Evolutionary conservation across 1,140 invertebrate species (phyloP), one percentile per base, ranked within the genome.

Genomic region (Calephelis nemesis): DNA sequence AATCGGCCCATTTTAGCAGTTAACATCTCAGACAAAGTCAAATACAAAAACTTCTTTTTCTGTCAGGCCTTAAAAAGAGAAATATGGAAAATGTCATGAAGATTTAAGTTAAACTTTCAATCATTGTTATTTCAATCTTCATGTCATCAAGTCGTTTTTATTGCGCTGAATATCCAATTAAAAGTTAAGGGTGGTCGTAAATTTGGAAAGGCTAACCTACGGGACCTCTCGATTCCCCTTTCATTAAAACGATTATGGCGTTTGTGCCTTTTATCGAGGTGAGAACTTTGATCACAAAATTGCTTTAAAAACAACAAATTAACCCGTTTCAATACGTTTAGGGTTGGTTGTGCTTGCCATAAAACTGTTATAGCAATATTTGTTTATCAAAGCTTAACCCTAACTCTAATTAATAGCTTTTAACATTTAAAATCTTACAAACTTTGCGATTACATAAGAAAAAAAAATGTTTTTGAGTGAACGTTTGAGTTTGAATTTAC

Each of bases 161-260:
- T 84, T 82, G 76, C 82, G 74, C 76, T 80, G 75, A 85, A 85
- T 81, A 82, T 84, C 82, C 83, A 88, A 88, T 88, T 88, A 86
- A 86, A 84, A 65, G 78, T 78, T 79, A 79, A 72, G 81, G 78
- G 74, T 78, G 71, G 76, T 83, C 81, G 84, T 88, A 87, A 87
- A 86, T 88, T 86, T 81, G 70, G 76, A 74, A 79, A 81, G 63
- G 77, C 75, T 78, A 84, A 84, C 83, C 80, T 82, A 74, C 72
- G 74, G 75, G 74, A 80, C 79, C 82, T 79, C 82, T 83, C 82
- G 77, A 83, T 83, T 82, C 78, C 79, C 78, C 76, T 85, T 84
- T 84, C 81, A 85, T 87, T 87, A 85, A 83, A 87, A 83, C 79
- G 81, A 86, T 86, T 85, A 85, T 79, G 71, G 73, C 70, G 74